These are phyloP conservation scores for Anoura caudifer DNA, from an alignment of 2,113 vertebrate species.

Conservation along the genomic window DNA sequence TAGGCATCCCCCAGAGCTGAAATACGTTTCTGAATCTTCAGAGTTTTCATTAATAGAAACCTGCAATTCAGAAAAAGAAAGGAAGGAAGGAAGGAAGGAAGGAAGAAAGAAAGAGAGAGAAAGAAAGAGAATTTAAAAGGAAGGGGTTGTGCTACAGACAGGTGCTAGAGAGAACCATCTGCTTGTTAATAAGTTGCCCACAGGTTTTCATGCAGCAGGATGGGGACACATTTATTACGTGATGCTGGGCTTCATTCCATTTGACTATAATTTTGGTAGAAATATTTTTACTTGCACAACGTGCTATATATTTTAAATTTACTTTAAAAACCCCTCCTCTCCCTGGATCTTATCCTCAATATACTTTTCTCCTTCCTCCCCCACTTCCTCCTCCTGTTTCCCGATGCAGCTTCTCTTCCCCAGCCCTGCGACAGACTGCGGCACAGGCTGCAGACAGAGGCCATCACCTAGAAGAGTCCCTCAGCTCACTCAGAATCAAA, in stretches of 20 bases:
- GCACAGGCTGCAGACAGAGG: neutral
- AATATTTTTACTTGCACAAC: conserved; percentile 54
- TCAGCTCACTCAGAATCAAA: neutral
- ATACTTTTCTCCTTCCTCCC: neutral
- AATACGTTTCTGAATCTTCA: conserved; percentile 49
- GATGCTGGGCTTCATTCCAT: neutral
- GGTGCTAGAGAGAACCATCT: conserved; percentile 64
- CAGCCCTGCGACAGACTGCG: neutral
- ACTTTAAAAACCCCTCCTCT: conserved; percentile 25
- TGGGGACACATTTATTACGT: conserved; percentile 14
- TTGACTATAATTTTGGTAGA: conserved; percentile 43
- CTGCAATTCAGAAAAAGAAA: conserved; percentile 52
- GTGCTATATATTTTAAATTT: conserved; percentile 56
- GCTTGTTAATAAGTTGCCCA: conserved; percentile 57
- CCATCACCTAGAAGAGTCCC: neutral
- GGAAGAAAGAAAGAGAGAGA: neutral
- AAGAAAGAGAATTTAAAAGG: too few species aligned
- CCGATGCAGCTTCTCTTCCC: neutral
- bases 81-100: too few species aligned
- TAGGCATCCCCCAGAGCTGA: neutral
- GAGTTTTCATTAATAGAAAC: conserved; percentile 68
- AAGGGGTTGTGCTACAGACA: neutral
- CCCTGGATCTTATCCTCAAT: conserved; percentile 32
- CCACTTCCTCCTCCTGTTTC: neutral
- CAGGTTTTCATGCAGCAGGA: conserved; percentile 42